Conservation (phyloP, 2,888 invertebrate genomes). For the Trissolcus brochymenae region DNA sequence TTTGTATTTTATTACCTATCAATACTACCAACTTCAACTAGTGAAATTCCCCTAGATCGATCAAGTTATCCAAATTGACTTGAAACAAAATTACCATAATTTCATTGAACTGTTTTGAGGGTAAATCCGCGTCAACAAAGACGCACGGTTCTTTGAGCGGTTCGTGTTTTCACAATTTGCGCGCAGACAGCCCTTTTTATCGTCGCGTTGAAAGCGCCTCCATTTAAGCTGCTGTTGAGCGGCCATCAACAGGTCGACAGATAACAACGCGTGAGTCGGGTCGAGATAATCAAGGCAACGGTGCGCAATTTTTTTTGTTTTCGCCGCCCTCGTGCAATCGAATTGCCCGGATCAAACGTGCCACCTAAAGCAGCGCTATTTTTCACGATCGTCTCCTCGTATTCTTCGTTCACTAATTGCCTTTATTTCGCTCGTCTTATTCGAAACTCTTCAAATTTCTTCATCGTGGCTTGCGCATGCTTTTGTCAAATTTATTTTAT, state of each 20-base stretch:
- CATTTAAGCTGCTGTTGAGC: constrained; percentile 46
- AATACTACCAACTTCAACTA: too few relatives aligned
- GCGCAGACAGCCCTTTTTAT: constrained; percentile 21
- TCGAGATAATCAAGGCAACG: constrained; percentile 42
- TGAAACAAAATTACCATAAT: too few relatives aligned
- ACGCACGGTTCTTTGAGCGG: not conserved
- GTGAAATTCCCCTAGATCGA: too few relatives aligned
- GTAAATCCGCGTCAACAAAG: too few relatives aligned
- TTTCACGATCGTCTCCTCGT: not conserved
- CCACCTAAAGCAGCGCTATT: not conserved
- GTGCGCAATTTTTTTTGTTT: constrained; percentile 47
- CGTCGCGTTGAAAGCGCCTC: constrained; percentile 34
- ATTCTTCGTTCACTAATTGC: not conserved
- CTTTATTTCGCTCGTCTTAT: not conserved
- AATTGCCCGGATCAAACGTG: constrained; percentile 21
- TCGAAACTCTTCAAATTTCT: not conserved
- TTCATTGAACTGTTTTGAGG: too few relatives aligned
- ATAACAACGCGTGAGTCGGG: constrained; percentile 47
- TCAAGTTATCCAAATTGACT: too few relatives aligned
- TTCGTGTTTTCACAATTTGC: constrained; percentile 26
- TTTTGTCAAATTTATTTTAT: constrained; percentile 15
- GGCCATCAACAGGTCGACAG: constrained; percentile 66
- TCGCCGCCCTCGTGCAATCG: constrained; percentile 20
- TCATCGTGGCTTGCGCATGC: not conserved
- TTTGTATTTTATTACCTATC: too few relatives aligned